Percentiles rank a stretch among this genome's conserved stretches.
These are phyloP conservation scores for Morpho achilles DNA, from an alignment of 2,888 invertebrate species.

Conservation along the genomic window DNA sequence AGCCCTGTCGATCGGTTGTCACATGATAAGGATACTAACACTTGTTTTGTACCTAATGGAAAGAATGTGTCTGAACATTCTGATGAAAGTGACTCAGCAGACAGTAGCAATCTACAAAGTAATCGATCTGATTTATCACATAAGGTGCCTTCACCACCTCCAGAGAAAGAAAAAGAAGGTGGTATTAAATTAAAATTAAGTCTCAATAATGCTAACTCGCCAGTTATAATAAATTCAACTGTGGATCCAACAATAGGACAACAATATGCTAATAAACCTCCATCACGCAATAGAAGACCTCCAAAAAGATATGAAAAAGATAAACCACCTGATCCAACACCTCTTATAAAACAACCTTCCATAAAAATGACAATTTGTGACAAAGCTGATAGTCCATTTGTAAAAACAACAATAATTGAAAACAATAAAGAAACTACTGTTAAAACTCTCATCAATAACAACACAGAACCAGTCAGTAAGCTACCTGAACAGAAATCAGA, in stretches of 20 bases:
- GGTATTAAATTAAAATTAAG: conserved; percentile 72
- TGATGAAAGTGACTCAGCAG: conserved; percentile 56
- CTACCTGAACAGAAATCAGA: conserved; percentile 56
- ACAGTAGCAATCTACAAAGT: conserved; percentile 42
- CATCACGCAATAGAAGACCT: conserved; percentile 57
- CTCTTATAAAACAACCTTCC: conserved; percentile 51
- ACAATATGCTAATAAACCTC: conserved; percentile 59
- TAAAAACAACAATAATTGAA: conserved; percentile 67
- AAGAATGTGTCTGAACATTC: conserved; percentile 56
- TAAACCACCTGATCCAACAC: conserved; percentile 32
- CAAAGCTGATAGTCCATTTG: conserved; percentile 70
- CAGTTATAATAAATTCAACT: conserved; percentile 72
- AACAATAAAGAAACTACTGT: conserved; percentile 60
- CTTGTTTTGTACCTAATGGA: conserved; percentile 46
- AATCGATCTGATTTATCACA: conserved; percentile 32
- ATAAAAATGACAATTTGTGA: conserved; percentile 76
- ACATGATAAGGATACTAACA: conserved; percentile 29
- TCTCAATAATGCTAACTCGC: conserved; percentile 70
- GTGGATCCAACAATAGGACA: conserved; percentile 70
- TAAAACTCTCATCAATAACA: conserved; percentile 62
- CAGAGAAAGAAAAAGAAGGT: conserved; percentile 59
- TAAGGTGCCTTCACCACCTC: conserved; percentile 41
- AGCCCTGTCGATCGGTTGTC: conserved; percentile 35
- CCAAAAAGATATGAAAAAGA: conserved; percentile 68
- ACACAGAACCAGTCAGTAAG: conserved; percentile 45